Conservation (phyloP, 2,113 vertebrate species). For the Malurus elegans region DNA sequence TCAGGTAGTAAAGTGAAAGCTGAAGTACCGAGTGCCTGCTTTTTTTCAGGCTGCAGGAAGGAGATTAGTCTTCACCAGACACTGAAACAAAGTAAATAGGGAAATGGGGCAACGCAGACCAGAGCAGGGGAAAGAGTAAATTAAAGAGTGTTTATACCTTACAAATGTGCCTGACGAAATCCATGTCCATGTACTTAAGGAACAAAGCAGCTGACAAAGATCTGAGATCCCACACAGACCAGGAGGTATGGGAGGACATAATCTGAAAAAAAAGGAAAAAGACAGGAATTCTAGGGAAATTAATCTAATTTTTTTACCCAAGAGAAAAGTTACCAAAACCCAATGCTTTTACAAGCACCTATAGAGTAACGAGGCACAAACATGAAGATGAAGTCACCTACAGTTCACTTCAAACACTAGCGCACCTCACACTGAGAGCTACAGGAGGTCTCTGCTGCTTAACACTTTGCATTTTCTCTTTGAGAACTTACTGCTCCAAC, state of each 20-base stretch:
- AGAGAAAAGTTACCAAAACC: background rate
- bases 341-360: background rate
- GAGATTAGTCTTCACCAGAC: constrained; percentile 27
- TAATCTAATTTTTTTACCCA: background rate
- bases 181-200: constrained; percentile 21
- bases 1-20: background rate
- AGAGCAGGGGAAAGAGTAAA: constrained; percentile 6
- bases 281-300: background rate
- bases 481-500: background rate
- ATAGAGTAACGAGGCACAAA: background rate
- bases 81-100: constrained; percentile 20
- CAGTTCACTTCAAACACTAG: background rate
- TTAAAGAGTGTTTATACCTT: background rate
- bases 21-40: background rate
- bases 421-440: background rate
- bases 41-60: constrained; percentile 27
- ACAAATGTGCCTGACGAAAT: background rate
- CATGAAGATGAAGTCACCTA: background rate
- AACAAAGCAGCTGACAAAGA: background rate
- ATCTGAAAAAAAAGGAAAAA: background rate
- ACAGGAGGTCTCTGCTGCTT: background rate
- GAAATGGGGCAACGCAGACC: constrained; percentile 9
- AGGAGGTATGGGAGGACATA: background rate
- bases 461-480: background rate
- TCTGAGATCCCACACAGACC: background rate